Percentiles rank a stretch among this genome's conserved stretches.
phyloP scores from a whole-genome alignment of 2,888 invertebrate species.

The Acleris sparsana region DNA sequence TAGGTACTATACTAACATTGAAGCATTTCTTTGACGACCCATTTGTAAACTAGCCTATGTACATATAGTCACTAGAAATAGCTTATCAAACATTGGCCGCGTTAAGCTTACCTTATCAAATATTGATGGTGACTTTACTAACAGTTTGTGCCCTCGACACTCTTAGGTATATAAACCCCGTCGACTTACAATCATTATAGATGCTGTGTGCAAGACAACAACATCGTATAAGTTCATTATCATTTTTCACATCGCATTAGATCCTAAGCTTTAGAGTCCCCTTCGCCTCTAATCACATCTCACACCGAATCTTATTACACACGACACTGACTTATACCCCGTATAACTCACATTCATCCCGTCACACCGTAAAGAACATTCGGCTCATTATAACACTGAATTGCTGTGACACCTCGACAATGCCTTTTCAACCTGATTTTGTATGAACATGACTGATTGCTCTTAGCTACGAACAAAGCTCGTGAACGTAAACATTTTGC shows the following conservation, averaged over 20 bases:
- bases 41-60: no score
- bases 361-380: conserved; percentile 55
- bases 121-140: no score
- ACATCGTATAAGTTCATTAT: neutral
- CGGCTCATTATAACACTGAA: conserved; percentile 56
- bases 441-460: conserved; percentile 78
- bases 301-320: conserved; percentile 48
- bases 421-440: conserved; percentile 69
- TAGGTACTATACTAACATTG: no score
- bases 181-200: neutral
- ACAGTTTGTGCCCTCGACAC: no score
- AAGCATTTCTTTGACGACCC: no score
- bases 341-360: conserved; percentile 62
- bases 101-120: no score
- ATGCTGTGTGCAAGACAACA: neutral
- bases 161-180: neutral
- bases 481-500: conserved; percentile 70
- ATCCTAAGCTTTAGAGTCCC: neutral
- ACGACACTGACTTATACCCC: conserved; percentile 63
- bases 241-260: neutral
- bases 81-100: no score
- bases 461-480: conserved; percentile 69
- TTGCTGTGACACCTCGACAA: conserved; percentile 62
- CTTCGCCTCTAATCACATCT: conserved; percentile 8
- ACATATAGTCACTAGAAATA: no score